Conservation (phyloP, 92 coral and sea anemone species). For the Phymanthus crucifer region DNA sequence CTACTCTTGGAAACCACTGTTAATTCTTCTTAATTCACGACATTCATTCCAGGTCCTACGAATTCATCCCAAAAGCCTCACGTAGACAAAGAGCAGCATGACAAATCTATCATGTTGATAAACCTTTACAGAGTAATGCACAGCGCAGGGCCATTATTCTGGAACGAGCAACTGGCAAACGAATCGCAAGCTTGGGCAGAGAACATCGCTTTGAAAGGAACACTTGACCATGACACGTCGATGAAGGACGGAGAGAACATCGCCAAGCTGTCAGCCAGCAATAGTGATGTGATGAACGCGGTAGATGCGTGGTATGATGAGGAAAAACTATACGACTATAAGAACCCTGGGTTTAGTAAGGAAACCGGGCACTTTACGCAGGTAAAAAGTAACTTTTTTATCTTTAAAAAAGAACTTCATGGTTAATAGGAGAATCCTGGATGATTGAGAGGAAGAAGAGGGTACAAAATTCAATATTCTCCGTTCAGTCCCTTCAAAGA, state of each 20-base stretch:
- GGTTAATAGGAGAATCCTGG: no score
- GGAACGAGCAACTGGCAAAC: constrained; percentile 44
- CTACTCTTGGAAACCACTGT: neutral
- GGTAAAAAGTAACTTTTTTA: constrained; percentile 31
- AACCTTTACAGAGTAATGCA: constrained; percentile 70
- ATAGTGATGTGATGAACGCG: constrained; percentile 55
- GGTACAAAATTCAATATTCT: no score
- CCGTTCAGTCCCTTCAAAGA: no score
- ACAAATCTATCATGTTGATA: constrained; percentile 53
- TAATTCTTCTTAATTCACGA: no score
- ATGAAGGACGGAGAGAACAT: constrained; percentile 73
- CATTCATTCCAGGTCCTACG: neutral
- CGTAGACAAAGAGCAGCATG: constrained; percentile 5
- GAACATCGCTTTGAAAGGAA: constrained; percentile 49
- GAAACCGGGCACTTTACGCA: constrained; percentile 82
- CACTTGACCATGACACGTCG: constrained; percentile 45
- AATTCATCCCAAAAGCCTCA: neutral
- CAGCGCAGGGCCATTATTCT: constrained; percentile 43
- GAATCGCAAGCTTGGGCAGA: constrained; percentile 76
- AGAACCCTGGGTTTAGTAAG: constrained; percentile 42
- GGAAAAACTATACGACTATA: constrained; percentile 43
- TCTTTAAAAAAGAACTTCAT: no score
- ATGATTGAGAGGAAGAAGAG: no score
- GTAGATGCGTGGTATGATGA: constrained; percentile 80
- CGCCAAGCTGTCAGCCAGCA: constrained; percentile 53